Evolutionary conservation across 1,140 invertebrate species (phyloP).

Genomic region (Drosophila littoralis): DNA sequence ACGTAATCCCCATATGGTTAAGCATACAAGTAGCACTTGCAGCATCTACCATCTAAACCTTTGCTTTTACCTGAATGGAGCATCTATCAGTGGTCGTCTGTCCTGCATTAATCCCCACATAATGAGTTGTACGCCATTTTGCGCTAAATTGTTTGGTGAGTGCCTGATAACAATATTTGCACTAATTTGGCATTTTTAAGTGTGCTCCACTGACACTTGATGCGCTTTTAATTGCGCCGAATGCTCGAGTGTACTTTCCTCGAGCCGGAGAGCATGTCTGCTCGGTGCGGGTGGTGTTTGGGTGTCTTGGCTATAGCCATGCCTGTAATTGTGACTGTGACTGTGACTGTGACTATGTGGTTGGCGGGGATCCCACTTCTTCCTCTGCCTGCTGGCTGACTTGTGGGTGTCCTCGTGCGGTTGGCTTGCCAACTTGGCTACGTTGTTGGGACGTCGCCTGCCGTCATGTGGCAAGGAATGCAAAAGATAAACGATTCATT

Average conservation of each 20-base stretch:
- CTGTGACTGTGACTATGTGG: constrained; percentile 13
- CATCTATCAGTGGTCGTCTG: not conserved
- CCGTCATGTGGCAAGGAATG: constrained; percentile 74
- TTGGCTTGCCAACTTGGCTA: constrained; percentile 63
- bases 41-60: not conserved
- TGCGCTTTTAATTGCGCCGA: constrained; percentile 84
- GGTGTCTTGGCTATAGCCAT: constrained; percentile 2
- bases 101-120: constrained; percentile 74
- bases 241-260: constrained; percentile 73
- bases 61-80: not conserved
- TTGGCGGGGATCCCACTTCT: not conserved
- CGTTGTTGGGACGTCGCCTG: constrained; percentile 57
- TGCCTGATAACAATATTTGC: constrained; percentile 84
- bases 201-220: constrained; percentile 84
- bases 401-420: constrained; percentile 64
- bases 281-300: constrained; percentile 17
- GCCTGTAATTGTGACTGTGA: constrained; percentile 11
- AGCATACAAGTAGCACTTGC: not conserved
- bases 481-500: constrained; percentile 82
- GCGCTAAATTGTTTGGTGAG: constrained; percentile 84
- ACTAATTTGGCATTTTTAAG: constrained; percentile 84
- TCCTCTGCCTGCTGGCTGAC: not conserved
- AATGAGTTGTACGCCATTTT: constrained; percentile 84
- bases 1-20: constrained; percentile 2
- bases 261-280: constrained; percentile 34